Percentiles rank a stretch among this genome's conserved stretches.
These are phyloP conservation scores for Anadara kagoshimensis DNA, from an alignment of 1,140 invertebrate species.

Conservation along the genomic window DNA sequence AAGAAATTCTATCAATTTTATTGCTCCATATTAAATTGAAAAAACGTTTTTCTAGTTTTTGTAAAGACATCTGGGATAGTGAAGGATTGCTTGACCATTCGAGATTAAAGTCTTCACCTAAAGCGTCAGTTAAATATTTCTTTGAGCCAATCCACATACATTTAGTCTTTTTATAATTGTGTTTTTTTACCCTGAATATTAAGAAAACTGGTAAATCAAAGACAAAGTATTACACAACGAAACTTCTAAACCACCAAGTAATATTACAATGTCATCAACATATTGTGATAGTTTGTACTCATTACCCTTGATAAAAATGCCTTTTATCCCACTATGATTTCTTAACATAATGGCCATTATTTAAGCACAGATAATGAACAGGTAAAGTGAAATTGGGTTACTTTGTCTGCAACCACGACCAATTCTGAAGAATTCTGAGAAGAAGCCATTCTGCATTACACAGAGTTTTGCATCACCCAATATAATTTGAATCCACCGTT, in stretches of 20 bases:
- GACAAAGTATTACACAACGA: neutral
- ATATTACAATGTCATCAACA: conserved; percentile 16
- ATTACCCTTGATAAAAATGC: neutral
- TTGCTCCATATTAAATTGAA: conserved; percentile 6
- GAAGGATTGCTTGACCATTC: neutral
- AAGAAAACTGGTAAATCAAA: neutral
- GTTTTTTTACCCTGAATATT: conserved; percentile 1
- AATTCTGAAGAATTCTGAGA: conserved; percentile 20
- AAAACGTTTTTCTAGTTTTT: neutral
- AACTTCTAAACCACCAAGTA: conserved; percentile 1
- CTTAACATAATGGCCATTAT: conserved; percentile 15
- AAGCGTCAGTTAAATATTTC: neutral
- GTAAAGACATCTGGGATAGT: neutral
- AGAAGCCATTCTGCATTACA: conserved; percentile 8
- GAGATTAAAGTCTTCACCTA: neutral
- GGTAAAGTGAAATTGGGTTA: conserved; percentile 10
- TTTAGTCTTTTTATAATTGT: conserved; percentile 13
- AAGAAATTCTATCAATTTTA: neutral
- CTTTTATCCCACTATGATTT: neutral
- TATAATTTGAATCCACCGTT: neutral
- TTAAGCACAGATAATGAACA: conserved; percentile 20
- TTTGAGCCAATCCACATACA: conserved; percentile 4
- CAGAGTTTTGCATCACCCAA: neutral
- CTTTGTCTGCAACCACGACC: conserved; percentile 17
- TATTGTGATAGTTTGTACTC: conserved; percentile 12